Base-by-base conservation (phyloP, 2,888 invertebrate genomes). In the Halictus quadricinctus region DNA sequence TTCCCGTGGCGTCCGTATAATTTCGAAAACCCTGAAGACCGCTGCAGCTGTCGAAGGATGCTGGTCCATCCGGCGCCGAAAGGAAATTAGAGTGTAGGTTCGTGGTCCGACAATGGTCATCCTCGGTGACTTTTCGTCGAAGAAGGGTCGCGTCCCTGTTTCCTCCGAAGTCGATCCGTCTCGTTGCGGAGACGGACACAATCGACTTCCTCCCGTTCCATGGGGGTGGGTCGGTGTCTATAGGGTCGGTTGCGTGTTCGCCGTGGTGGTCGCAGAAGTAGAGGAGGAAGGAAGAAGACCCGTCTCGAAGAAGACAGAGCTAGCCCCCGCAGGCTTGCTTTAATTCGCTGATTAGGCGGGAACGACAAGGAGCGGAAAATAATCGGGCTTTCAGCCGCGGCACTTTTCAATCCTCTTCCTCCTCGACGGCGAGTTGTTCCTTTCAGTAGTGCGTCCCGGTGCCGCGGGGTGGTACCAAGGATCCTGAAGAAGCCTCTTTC, bases 281-380 rank as follows among this genome's bases (percentile, higher is more conserved):
- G 77, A 21, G 72, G 43, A 80, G 41, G 41, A 29, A 41, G 41
- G 13, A 70, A 70, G 79, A 81, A 6, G 64, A 72, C 5, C 72
- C 69, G 46, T 43, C 58, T 43, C 66, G 69, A n/a, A 69, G 75
- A 84, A 82, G 78, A 86, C 80, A 80, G 81, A 88, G 82, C 78
- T 87, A 79, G 81, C 87, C 90, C 90, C 88, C 72, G 85, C 87
- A 89, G 91, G 92, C 92, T 89, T 89, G 90, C 90, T 92, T 93
- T 93, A 93, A 93, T 93, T 93, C 92, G 91, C 93, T 93, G 93
- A 93, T 93, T 93, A 93, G 93, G 92, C 92, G 91, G 91, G 85
- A 89, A 90, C 90, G 91, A 92, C 92, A 91, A 93, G 91, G 90
- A 93, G 91, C 90, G 91, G 91, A 92, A 93, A 91, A 94, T 93